phyloP scores from a whole-genome alignment of 2,113 vertebrate genomes.

The Oplegnathus fasciatus region DNA sequence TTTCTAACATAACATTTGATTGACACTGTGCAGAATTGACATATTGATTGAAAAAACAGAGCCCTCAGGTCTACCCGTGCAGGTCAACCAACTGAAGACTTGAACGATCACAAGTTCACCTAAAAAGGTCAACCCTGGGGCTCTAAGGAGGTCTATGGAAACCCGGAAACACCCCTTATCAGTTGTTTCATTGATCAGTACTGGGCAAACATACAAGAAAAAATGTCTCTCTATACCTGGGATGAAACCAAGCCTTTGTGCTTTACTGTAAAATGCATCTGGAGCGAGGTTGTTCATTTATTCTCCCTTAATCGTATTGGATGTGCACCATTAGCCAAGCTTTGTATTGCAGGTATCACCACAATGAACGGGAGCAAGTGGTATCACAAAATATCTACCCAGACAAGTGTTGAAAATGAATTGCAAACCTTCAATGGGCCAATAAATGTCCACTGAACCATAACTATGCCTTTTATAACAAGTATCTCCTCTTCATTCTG shows the following conservation, averaged over 20 bases:
- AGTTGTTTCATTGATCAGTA: slow-evolving; percentile 38
- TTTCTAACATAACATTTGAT: background rate
- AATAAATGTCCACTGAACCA: slow-evolving; percentile 42
- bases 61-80: background rate
- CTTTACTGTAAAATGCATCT: slow-evolving; percentile 20
- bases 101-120: slow-evolving; percentile 18
- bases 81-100: background rate
- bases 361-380: background rate
- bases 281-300: background rate
- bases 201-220: background rate
- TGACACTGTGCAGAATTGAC: slow-evolving; percentile 3
- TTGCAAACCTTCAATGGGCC: slow-evolving; percentile 41
- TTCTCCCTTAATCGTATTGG: background rate
- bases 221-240: background rate
- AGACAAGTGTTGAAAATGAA: slow-evolving; percentile 30
- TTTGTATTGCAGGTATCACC: background rate
- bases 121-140: slow-evolving; percentile 7
- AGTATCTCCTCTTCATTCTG: slow-evolving; percentile 21
- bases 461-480: slow-evolving; percentile 46
- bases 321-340: slow-evolving; percentile 15
- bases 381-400: slow-evolving; percentile 4
- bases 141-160: background rate
- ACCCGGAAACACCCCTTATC: background rate
- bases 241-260: slow-evolving; percentile 8
- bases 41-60: slow-evolving; percentile 20